Percentiles rank a stretch among this genome's conserved stretches.
Evolutionary conservation across 1,140 invertebrate genomes (phyloP).

Genomic region (Psilanteris sp.): DNA sequence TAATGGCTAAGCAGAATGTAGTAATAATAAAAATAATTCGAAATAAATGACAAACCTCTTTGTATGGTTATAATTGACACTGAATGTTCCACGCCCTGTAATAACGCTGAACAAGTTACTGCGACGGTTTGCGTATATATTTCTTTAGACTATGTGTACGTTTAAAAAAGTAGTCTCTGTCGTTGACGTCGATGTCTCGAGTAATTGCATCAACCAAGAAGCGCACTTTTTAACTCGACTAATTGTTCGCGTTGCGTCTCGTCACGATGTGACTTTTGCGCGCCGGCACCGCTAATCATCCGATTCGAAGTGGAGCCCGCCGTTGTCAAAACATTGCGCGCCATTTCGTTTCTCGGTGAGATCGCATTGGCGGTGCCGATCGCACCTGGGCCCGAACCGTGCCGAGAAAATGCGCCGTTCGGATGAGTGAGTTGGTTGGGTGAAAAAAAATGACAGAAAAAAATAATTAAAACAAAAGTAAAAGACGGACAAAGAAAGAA

Average conservation of each 20-base stretch:
- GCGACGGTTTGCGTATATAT: constrained; percentile 46
- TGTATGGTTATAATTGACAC: constrained; percentile 16
- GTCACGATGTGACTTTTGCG: constrained; percentile 34
- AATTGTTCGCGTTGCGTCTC: constrained; percentile 50
- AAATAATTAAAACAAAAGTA: too few species aligned
- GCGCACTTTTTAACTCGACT: constrained; percentile 59
- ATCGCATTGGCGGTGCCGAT: constrained; percentile 25
- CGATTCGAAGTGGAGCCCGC: constrained; percentile 12
- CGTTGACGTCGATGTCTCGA: constrained; percentile 56
- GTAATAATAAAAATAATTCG: too few species aligned
- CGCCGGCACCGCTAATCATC: constrained; percentile 21
- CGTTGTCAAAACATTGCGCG: constrained; percentile 15
- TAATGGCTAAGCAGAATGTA: constrained; percentile 1
- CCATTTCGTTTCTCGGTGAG: constrained; percentile 10
- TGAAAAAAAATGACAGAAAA: too few species aligned
- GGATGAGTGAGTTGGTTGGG: too few species aligned
- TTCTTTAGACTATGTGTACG: constrained; percentile 57
- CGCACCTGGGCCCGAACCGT: constrained; percentile 3
- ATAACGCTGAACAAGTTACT: constrained; percentile 27
- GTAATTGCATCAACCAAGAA: constrained; percentile 59
- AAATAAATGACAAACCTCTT: constrained; percentile 1
- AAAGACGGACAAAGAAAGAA: too few species aligned
- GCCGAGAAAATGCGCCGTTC: background rate
- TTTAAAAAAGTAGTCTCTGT: constrained; percentile 55
- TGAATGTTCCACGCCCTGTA: constrained; percentile 31